Evolutionary conservation across 2,888 invertebrate species (phyloP).

Genomic region (Synergus umbraculus): DNA sequence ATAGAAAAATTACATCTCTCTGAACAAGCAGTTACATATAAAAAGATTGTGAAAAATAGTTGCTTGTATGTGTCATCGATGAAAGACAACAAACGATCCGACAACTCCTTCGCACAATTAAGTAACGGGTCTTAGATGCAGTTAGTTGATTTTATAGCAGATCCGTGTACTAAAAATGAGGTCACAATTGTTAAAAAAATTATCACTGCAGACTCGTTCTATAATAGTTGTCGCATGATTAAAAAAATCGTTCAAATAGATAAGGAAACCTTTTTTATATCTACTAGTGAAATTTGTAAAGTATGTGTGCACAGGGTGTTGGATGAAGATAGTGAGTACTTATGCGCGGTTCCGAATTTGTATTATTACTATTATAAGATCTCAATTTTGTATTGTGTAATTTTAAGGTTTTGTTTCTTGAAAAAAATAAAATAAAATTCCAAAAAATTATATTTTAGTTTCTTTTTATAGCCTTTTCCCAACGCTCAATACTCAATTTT

Average conservation of each 20-base stretch:
- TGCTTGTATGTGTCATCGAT: conserved; percentile 17
- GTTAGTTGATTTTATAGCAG: conserved; percentile 41
- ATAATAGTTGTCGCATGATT: conserved; percentile 30
- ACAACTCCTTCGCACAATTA: conserved; percentile 40
- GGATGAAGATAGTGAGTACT: conserved; percentile 26
- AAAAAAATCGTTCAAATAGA: conserved; percentile 28
- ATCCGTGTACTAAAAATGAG: conserved; percentile 16
- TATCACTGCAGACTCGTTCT: conserved; percentile 18
- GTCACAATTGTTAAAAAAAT: conserved; percentile 31
- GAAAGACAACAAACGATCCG: conserved; percentile 39
- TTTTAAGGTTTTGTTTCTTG: too few relatives aligned
- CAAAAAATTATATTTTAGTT: too few relatives aligned
- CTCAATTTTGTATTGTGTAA: too few relatives aligned
- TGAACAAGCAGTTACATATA: conserved; percentile 19
- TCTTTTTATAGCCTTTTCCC: too few relatives aligned
- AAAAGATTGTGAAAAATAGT: conserved; percentile 33
- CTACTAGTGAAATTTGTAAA: conserved; percentile 38
- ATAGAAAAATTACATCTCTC: conserved; percentile 6
- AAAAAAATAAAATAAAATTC: too few relatives aligned
- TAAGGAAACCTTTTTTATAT: conserved; percentile 10
- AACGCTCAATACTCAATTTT: too few relatives aligned
- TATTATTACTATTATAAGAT: conserved; percentile 35
- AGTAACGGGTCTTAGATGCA: conserved; percentile 11
- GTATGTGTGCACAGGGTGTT: conserved; percentile 39
- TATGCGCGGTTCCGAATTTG: conserved; percentile 43